A percentile compares a stretch with the other conserved stretches of the same genome.
phyloP scores from a whole-genome alignment of 2,113 vertebrate genomes.

The Neofelis nebulosa region DNA sequence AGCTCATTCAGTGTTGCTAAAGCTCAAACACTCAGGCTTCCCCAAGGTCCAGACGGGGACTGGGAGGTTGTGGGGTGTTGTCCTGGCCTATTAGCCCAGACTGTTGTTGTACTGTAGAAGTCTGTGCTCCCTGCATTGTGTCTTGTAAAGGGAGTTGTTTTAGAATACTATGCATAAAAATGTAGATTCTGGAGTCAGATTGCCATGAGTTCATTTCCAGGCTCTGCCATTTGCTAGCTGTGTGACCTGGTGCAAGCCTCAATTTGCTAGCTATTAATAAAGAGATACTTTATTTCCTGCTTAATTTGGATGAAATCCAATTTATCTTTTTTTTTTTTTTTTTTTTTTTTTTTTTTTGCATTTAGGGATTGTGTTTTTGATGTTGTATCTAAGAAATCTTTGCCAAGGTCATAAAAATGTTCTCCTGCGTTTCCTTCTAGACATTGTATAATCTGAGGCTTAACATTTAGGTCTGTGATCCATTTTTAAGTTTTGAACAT shows the following conservation, averaged over 20 bases:
- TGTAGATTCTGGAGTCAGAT: not conserved
- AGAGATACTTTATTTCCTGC: conserved; percentile 35
- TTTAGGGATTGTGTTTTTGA: conserved; percentile 10
- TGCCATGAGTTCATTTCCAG: not conserved
- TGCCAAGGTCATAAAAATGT: conserved; percentile 29
- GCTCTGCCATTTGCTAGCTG: not conserved
- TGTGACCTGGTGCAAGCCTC: not conserved
- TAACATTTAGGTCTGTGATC: not conserved
- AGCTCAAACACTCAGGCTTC: not conserved
- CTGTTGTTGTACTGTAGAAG: not conserved
- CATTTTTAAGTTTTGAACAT: conserved; percentile 16
- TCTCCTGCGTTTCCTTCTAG: conserved; percentile 1
- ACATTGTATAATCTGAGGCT: not conserved
- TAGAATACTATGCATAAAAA: not conserved
- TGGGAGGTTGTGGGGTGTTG: too few relatives aligned
- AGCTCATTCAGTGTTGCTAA: conserved; percentile 12
- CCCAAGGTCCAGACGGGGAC: not conserved
- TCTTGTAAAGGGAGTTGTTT: not conserved
- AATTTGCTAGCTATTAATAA: conserved; percentile 54
- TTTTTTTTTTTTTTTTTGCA: not conserved
- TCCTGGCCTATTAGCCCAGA: not conserved
- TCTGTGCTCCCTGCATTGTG: not conserved
- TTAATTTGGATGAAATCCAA: conserved; percentile 53
- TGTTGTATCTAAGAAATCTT: conserved; percentile 20
- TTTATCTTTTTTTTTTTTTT: not conserved